Evolutionary conservation across 2,797 vertebrate species (phyloP), one percentile per base, ranked within the genome.

Genomic region (Yasuhikotakia modesta): DNA sequence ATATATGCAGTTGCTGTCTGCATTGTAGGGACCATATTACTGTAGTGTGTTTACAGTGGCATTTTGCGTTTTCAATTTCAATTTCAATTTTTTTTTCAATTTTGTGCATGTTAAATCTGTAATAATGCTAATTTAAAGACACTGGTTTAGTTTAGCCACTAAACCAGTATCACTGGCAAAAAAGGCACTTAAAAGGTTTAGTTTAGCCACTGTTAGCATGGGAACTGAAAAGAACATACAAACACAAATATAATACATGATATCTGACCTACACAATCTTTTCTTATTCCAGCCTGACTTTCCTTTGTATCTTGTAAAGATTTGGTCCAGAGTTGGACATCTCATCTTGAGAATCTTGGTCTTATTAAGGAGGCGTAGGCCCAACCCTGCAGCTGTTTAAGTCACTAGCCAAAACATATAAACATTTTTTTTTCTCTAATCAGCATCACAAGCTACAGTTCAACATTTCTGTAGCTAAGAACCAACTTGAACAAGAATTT

Each of bases 191-290:
- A n/a, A n/a, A n/a, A n/a, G n/a, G n/a, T n/a, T n/a, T n/a, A n/a
- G n/a, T n/a, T n/a, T n/a, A n/a, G n/a, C n/a, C n/a, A n/a, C n/a
- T n/a, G n/a, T n/a, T n/a, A n/a, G n/a, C n/a, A n/a, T n/a, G n/a
- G n/a, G n/a, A n/a, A n/a, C n/a, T n/a, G n/a, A n/a, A n/a, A 69
- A 72, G 50, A 24, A 22, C 68, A 63, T 76, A 50, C 60, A 76
- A 75, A 58, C 24, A 72, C 2, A 3, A 17, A n/a, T 65, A 50
- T 21, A 39, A 61, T 53, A 66, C 13, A 71, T 77, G 69, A 60
- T 53, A 68, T 77, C 53, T 24, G 35, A 22, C 69, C 61, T 52
- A 68, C 35, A 81, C 66, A 71, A 71, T 21, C 27, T 61, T 58
- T 16, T 52, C 50, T 13, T 16, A 46, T 63, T 64, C 30, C 61